Percentiles rank a stretch among this genome's conserved stretches.
phyloP scores from a whole-genome alignment of 2,888 invertebrate genomes.

The Cenopis cana region DNA sequence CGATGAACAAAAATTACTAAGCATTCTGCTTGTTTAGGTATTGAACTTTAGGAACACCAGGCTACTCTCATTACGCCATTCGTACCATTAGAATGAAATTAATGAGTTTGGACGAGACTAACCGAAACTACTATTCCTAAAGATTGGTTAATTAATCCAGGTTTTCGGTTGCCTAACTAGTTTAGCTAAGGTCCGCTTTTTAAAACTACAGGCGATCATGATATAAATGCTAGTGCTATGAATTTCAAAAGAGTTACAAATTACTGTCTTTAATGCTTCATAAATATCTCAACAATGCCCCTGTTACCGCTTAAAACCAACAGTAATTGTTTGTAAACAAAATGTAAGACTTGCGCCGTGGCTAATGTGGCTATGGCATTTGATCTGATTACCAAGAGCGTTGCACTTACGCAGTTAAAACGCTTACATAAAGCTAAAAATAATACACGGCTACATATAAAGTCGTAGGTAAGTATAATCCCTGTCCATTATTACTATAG shows the following conservation, averaged over 20 bases:
- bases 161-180: not conserved
- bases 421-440: constrained; percentile 23
- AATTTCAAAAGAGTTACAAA: not conserved
- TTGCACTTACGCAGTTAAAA: constrained; percentile 22
- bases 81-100: no score
- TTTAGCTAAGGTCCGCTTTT: not conserved
- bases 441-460: constrained; percentile 10
- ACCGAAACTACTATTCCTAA: constrained; percentile 36
- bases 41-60: constrained; percentile 49
- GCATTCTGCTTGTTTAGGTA: constrained; percentile 53
- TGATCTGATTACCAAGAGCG: constrained; percentile 9
- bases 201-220: not conserved
- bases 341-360: not conserved
- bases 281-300: not conserved
- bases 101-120: constrained; percentile 52
- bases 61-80: constrained; percentile 49
- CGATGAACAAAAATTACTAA: constrained; percentile 72
- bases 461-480: constrained; percentile 10
- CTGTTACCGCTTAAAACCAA: not conserved
- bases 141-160: constrained; percentile 25
- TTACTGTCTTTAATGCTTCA: not conserved
- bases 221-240: not conserved
- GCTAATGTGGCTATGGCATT: not conserved
- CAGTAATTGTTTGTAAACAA: not conserved
- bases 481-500: constrained; percentile 7